A percentile compares a stretch with the other conserved stretches of the same genome.
These are phyloP conservation scores for Melieria crassipennis DNA, from an alignment of 2,888 invertebrate genomes.

Conservation along the genomic window DNA sequence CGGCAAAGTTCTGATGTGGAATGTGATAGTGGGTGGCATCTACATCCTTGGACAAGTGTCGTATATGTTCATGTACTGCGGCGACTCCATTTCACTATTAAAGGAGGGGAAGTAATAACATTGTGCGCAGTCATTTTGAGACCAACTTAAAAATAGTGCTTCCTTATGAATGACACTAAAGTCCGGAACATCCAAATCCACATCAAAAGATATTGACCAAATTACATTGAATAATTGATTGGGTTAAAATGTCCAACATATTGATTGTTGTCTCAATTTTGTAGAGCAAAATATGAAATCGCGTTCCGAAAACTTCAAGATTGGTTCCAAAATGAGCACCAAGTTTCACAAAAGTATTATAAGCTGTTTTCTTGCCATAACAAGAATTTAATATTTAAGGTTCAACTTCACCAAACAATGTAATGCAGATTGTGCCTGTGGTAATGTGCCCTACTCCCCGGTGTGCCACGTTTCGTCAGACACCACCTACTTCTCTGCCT, in stretches of 20 bases:
- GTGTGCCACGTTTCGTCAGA: constrained; percentile 70
- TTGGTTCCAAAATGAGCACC: too few species aligned
- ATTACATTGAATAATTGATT: too few species aligned
- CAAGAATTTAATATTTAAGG: constrained; percentile 53
- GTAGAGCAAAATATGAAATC: too few species aligned
- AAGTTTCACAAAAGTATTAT: too few species aligned
- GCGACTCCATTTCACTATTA: constrained; percentile 55
- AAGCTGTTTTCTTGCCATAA: too few species aligned
- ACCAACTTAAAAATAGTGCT: neutral
- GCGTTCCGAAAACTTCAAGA: too few species aligned
- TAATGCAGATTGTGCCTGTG: constrained; percentile 72
- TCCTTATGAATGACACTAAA: neutral
- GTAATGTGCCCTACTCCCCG: constrained; percentile 71
- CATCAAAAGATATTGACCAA: too few species aligned
- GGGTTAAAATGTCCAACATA: too few species aligned
- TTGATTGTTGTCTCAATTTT: too few species aligned
- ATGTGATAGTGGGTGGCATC: constrained; percentile 70
- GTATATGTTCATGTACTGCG: constrained; percentile 70
- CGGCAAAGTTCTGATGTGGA: constrained; percentile 71
- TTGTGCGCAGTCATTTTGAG: neutral
- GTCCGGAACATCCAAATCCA: neutral
- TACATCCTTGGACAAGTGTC: constrained; percentile 68
- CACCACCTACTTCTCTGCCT: constrained; percentile 76
- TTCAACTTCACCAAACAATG: constrained; percentile 69
- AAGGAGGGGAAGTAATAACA: constrained; percentile 48